Conservation (phyloP, 2,888 invertebrate genomes). For the Ormyrus labotus region DNA sequence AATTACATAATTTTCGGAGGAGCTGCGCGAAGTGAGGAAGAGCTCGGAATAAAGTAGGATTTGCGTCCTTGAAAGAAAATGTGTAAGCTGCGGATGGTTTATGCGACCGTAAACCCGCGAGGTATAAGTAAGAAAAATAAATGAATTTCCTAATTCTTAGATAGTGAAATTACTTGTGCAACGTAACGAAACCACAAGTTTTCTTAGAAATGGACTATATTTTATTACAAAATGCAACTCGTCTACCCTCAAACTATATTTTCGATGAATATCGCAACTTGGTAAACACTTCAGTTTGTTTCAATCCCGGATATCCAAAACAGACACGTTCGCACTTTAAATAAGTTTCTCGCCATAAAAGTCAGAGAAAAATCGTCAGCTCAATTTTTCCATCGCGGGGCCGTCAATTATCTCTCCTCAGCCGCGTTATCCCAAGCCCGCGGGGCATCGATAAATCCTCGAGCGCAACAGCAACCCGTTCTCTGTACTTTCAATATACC, state of each 20-base stretch:
- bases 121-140: background rate
- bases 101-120: background rate
- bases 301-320: too few species aligned
- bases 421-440: too few species aligned
- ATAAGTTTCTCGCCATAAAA: too few species aligned
- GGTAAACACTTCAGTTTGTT: too few species aligned
- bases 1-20: background rate
- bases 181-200: background rate
- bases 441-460: constrained; percentile 17
- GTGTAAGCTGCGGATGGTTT: background rate
- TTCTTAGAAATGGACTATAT: background rate
- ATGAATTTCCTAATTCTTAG: too few species aligned
- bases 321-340: too few species aligned
- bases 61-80: background rate
- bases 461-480: background rate
- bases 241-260: too few species aligned
- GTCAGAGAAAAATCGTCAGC: too few species aligned
- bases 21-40: background rate
- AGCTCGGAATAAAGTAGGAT: background rate
- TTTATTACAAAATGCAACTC: background rate
- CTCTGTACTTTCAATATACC: constrained; percentile 17
- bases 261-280: too few species aligned
- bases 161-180: too few species aligned
- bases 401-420: background rate
- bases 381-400: background rate